Conservation (phyloP, 2,888 invertebrate genomes). For the Nasonia oneida region DNA sequence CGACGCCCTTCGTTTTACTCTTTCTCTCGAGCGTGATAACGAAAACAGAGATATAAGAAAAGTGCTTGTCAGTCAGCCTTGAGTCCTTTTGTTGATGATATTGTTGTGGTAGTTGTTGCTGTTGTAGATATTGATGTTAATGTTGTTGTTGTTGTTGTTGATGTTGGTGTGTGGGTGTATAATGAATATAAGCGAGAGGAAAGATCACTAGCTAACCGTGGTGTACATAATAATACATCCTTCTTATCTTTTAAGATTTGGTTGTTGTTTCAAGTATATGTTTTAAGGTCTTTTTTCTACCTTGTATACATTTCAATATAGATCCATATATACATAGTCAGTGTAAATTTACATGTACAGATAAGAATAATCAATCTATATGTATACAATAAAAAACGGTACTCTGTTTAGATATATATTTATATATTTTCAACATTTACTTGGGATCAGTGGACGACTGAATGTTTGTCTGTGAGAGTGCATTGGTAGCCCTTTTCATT, state of each 20-base stretch:
- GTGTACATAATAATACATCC: conserved; percentile 19
- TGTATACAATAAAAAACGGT: conserved; percentile 41
- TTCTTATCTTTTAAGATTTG: conserved; percentile 1
- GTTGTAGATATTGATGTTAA: conserved; percentile 33
- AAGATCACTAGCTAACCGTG: conserved; percentile 52
- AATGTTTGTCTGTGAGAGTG: conserved; percentile 80
- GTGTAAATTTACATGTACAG: conserved; percentile 53
- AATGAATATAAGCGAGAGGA: conserved; percentile 65
- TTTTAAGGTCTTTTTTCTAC: background rate
- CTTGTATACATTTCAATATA: conserved; percentile 10
- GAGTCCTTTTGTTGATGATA: conserved; percentile 48
- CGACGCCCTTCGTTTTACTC: conserved; percentile 8
- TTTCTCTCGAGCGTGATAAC: conserved; percentile 37
- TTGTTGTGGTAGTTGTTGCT: conserved; percentile 26
- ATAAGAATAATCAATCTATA: conserved; percentile 14
- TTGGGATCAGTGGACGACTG: conserved; percentile 74
- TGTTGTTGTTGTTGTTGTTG: conserved; percentile 24
- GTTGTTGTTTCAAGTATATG: background rate
- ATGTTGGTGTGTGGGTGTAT: conserved; percentile 57
- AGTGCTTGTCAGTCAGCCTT: conserved; percentile 57
- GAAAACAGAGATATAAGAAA: conserved; percentile 54
- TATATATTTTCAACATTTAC: conserved; percentile 36
- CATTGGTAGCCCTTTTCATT: conserved; percentile 73
- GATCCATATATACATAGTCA: conserved; percentile 21
- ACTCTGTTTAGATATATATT: conserved; percentile 40